phyloP scores from a whole-genome alignment of 2,888 invertebrate species.

The Aspidiotus rigidus region DNA sequence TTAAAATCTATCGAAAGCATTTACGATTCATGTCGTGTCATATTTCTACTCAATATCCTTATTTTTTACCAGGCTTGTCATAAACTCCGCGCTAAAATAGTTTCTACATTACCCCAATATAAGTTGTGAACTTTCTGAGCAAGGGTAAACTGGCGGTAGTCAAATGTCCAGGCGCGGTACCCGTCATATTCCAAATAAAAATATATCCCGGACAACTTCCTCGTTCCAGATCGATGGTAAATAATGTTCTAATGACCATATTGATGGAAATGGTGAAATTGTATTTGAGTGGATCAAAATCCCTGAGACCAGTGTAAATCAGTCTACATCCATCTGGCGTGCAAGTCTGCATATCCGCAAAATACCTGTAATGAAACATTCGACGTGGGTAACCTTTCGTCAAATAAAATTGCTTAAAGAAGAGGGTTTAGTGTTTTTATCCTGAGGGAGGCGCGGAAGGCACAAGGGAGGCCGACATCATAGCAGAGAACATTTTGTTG shows the following conservation, averaged over 20 bases:
- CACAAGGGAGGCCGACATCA: too few species aligned
- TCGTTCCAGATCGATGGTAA: neutral
- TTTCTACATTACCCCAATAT: neutral
- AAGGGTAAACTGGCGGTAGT: neutral
- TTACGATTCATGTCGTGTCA: too few species aligned
- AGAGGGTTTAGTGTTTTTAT: too few species aligned
- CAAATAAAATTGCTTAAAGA: too few species aligned
- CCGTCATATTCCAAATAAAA: neutral
- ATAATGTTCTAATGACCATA: neutral
- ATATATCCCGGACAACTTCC: conserved; percentile 1
- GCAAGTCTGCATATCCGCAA: neutral
- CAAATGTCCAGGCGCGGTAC: neutral
- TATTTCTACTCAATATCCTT: too few species aligned
- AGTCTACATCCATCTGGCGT: neutral
- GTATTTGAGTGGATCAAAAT: neutral
- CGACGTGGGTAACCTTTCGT: too few species aligned
- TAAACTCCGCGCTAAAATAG: too few species aligned
- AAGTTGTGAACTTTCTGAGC: neutral
- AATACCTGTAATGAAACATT: conserved; percentile 4
- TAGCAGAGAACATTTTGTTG: too few species aligned
- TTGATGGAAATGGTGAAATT: neutral
- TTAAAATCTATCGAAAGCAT: too few species aligned
- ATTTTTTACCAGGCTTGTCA: too few species aligned
- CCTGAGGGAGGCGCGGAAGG: too few species aligned
- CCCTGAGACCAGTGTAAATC: conserved; percentile 6